Evolutionary conservation across 2,888 invertebrate species (phyloP), one percentile per base, ranked within the genome.

Genomic region (Cheilosia vulpina): DNA sequence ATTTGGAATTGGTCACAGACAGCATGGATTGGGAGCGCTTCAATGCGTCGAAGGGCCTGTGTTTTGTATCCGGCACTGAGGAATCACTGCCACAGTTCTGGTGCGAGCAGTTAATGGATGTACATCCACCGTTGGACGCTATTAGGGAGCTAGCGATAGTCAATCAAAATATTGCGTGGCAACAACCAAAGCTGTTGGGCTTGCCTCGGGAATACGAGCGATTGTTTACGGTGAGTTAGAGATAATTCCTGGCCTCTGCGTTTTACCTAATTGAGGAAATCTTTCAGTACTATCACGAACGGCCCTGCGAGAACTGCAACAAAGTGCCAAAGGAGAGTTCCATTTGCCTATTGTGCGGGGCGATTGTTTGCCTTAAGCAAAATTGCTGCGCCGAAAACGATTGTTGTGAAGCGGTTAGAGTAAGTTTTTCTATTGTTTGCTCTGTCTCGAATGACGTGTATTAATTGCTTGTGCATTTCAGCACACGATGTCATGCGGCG

Each of bases 401-500:
- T 88, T 94, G 96, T 85, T 96, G 95, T 90, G 98, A 98, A 93
- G 97, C 97, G 85, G 97, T 97, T 63, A 94, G 94, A 93, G 96
- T 96, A 91, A 92, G 90, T 88, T 21, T n/a, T 4, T 34, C 21
- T 13, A n/a, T 6, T n/a, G 6, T 43, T 50, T 1, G 11, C 2
- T 9, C 17, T 17, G 0, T n/a, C 4, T 4, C n/a, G 45, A 45
- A 21, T 24, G 7, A 1, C 19, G 27, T 43, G 0, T 15, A 62
- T 58, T 72, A 72, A 71, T 41, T 77, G 17, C 62, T 83, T 81
- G 60, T 68, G 83, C 80, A 45, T 87, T 90, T 43, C 93, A 98
- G 95, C 99, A 99, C 93, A 96, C 98, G 69, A 94, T 96, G 88
- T 96, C 97, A 89, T 99, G 99, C 92, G 99, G 99, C 71, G 98